phyloP scores from a whole-genome alignment of 2,113 vertebrate genomes.

The Psilopsiagon aymara region DNA sequence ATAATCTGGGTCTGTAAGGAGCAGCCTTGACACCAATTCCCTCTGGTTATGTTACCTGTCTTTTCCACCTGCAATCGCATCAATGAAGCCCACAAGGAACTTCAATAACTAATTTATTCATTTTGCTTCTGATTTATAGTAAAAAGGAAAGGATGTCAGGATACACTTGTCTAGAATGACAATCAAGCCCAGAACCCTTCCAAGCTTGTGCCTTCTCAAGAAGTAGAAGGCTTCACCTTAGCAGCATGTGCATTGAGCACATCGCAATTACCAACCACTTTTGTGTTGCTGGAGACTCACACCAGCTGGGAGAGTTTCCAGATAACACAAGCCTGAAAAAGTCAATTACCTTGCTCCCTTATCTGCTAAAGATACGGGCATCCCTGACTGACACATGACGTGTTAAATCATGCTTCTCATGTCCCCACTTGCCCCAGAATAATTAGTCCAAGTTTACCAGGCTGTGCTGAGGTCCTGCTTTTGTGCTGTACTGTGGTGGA shows the following conservation, averaged over 20 bases:
- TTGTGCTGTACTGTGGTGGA: neutral
- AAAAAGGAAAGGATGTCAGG: constrained; percentile 69
- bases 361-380: neutral
- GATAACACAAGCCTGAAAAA: neutral
- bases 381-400: neutral
- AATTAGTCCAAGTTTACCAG: neutral
- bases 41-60: constrained; percentile 78
- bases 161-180: constrained; percentile 71
- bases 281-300: neutral
- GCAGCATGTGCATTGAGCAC: neutral
- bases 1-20: constrained; percentile 67
- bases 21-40: constrained; percentile 74
- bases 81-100: constrained; percentile 73
- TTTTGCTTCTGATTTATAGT: constrained; percentile 74
- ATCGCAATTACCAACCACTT: constrained; percentile 4
- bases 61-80: constrained; percentile 77
- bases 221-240: constrained; percentile 45
- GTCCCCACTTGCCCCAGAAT: neutral
- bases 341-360: neutral
- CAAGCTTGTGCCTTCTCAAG: neutral
- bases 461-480: neutral
- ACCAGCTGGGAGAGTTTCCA: constrained; percentile 13
- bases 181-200: constrained; percentile 59
- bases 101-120: constrained; percentile 77
- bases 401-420: neutral